phyloP scores from a whole-genome alignment of 2,888 invertebrate genomes.

The Elmis aenea region DNA sequence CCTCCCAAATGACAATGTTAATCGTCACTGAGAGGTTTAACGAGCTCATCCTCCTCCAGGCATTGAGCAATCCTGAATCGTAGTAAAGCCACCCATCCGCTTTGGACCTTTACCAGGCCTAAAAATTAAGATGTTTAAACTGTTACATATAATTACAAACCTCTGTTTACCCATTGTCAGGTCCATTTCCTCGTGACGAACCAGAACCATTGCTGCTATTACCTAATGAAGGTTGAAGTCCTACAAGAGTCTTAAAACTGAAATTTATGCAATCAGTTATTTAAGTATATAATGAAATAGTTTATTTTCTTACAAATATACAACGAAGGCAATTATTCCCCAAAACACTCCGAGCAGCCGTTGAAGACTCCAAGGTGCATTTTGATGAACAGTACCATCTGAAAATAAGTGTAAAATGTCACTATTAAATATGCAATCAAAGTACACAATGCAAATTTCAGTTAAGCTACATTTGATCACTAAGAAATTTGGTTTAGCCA shows the following conservation, averaged over 20 bases:
- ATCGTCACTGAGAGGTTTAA: slow-evolving; percentile 29
- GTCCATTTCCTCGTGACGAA: neutral
- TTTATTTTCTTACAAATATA: slow-evolving; percentile 51
- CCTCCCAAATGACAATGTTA: slow-evolving; percentile 21
- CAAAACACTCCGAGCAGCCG: slow-evolving; percentile 50
- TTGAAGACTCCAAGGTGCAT: slow-evolving; percentile 47
- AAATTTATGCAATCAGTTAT: slow-evolving; percentile 12
- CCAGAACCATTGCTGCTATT: slow-evolving; percentile 19
- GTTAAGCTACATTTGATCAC: too few relatives aligned
- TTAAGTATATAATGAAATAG: neutral
- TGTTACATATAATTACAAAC: neutral
- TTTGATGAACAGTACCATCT: slow-evolving; percentile 54
- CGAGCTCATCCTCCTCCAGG: slow-evolving; percentile 36
- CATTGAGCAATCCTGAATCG: slow-evolving; percentile 33
- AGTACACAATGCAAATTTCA: too few relatives aligned
- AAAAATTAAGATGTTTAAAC: slow-evolving; percentile 5
- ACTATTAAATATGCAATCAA: too few relatives aligned
- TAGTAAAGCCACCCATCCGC: slow-evolving; percentile 27
- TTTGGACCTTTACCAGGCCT: slow-evolving; percentile 24
- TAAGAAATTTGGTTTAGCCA: too few relatives aligned
- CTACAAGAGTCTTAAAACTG: slow-evolving; percentile 37
- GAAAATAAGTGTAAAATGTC: slow-evolving; percentile 24
- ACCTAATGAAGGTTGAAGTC: too few relatives aligned
- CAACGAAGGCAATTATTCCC: slow-evolving; percentile 52
- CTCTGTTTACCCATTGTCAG: neutral